Percentiles rank a stretch among this genome's conserved stretches.
Evolutionary conservation across 2,888 invertebrate species (phyloP).

Genomic region (Clanis bilineata): DNA sequence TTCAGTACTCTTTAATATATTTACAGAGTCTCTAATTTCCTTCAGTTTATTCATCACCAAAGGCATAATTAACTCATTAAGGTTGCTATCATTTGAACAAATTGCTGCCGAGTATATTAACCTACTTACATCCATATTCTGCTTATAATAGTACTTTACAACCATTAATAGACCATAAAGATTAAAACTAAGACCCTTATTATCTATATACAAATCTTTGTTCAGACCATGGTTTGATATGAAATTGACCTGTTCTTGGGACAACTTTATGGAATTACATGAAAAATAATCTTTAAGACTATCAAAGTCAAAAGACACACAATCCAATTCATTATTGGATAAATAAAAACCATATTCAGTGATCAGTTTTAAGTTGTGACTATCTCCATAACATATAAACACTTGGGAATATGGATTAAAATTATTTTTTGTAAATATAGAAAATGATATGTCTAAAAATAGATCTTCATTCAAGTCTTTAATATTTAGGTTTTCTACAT

Average conservation of each 20-base stretch:
- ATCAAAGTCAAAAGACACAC: constrained; percentile 82
- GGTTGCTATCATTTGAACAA: constrained; percentile 60
- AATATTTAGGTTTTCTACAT: constrained; percentile 54
- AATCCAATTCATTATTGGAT: constrained; percentile 86
- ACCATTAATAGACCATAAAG: constrained; percentile 78
- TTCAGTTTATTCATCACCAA: constrained; percentile 57
- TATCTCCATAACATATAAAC: constrained; percentile 94
- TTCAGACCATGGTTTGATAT: constrained; percentile 83
- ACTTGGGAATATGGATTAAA: constrained; percentile 87
- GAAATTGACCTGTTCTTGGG: constrained; percentile 84
- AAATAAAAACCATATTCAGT: constrained; percentile 94
- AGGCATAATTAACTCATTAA: constrained; percentile 65
- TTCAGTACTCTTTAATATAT: constrained; percentile 48
- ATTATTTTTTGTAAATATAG: constrained; percentile 72
- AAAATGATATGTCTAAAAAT: constrained; percentile 69
- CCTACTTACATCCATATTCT: constrained; percentile 63
- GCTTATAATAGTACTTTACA: constrained; percentile 68
- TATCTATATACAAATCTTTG: constrained; percentile 84
- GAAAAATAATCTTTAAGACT: constrained; percentile 73
- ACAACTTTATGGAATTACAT: constrained; percentile 58
- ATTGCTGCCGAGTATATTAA: constrained; percentile 73
- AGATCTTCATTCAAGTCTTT: constrained; percentile 50
- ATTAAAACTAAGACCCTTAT: constrained; percentile 85
- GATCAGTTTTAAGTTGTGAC: constrained; percentile 90
- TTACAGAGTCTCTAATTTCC: constrained; percentile 52